Base-by-base conservation (phyloP, 1,140 invertebrate species). In the Cherax destructor region DNA sequence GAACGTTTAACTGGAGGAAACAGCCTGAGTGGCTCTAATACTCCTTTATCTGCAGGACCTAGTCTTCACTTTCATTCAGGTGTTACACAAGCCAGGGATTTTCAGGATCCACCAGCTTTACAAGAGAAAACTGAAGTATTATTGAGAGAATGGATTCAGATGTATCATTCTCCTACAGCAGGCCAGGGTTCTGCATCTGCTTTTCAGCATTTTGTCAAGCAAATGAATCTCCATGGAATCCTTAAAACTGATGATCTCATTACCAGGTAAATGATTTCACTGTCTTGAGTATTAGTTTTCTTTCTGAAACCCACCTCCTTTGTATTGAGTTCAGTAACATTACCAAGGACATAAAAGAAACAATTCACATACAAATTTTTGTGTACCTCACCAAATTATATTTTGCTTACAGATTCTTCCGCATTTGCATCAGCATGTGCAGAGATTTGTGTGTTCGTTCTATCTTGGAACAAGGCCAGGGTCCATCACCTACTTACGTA, bases 171-270 rank as follows among this genome's bases (percentile, higher is more conserved):
- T 47, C 96, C 97, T 3, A 95, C 95, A 21, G 96, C 97, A 21
- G 96, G 97, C 0, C 96, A 97, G 74, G 99, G 99, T 94, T 97
- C 98, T 7, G 97, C 97, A 2, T 99, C 99, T 94, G 98, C 98
- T n/a, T 99, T 99, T 94, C 96, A 97, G 61, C 95, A 97, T 81
- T 99, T 99, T 95, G 98, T 99, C 0, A 97, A 98, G 59, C 96
- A 99, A 94, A 99, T 99, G 98, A 99, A 99, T 94, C 96, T 97
- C 88, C 98, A 99, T 93, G 99, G 99, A 4, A 98, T 99, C 79
- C 95, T 99, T 18, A 99, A 99, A 94, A 99, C 98, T 0, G 99
- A 99, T 94, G 99, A 99, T 94, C 96, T 99, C 90, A 99, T 99
- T 84, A 99, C 98, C 0, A 95, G 99, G 92, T 93, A 88, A 86